A percentile compares a stretch with the other conserved stretches of the same genome.
Conservation (phyloP, 1,140 invertebrate species). For the Gonatopus flavifemur region DNA sequence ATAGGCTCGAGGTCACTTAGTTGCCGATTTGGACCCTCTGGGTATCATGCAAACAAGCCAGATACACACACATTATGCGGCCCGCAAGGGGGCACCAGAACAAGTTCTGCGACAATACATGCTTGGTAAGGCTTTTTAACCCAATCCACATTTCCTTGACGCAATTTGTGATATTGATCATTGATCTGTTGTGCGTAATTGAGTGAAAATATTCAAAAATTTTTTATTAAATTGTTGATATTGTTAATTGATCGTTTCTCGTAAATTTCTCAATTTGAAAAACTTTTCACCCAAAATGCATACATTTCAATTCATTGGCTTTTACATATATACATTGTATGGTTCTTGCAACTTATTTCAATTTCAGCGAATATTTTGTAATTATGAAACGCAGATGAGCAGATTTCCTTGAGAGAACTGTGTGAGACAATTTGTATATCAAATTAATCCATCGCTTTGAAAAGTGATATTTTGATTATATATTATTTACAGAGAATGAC, state of each 20-base stretch:
- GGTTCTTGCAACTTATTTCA: no score
- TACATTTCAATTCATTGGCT: constrained; percentile 14
- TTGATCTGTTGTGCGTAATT: constrained; percentile 9
- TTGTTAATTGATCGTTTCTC: neutral
- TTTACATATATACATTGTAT: constrained; percentile 14
- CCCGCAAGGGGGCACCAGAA: constrained; percentile 64
- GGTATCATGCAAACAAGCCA: constrained; percentile 72
- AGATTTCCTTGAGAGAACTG: no score
- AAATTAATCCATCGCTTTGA: no score
- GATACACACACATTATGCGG: constrained; percentile 62
- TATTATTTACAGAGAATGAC: no score
- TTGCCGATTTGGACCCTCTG: constrained; percentile 92
- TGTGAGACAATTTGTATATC: no score
- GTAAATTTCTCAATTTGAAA: constrained; percentile 4
- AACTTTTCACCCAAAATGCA: constrained; percentile 13
- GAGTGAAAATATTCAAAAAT: constrained; percentile 13
- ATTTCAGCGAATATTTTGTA: no score
- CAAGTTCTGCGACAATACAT: constrained; percentile 69
- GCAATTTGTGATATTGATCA: constrained; percentile 15
- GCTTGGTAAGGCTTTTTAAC: constrained; percentile 63
- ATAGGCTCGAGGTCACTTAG: constrained; percentile 93
- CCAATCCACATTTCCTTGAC: constrained; percentile 35
- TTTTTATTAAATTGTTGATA: neutral
- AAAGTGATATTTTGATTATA: no score
- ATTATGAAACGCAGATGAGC: no score